Evolutionary conservation across 2,113 vertebrate genomes (phyloP), one percentile per base, ranked within the genome.

Genomic region (Brachyhypopomus occidentalis): DNA sequence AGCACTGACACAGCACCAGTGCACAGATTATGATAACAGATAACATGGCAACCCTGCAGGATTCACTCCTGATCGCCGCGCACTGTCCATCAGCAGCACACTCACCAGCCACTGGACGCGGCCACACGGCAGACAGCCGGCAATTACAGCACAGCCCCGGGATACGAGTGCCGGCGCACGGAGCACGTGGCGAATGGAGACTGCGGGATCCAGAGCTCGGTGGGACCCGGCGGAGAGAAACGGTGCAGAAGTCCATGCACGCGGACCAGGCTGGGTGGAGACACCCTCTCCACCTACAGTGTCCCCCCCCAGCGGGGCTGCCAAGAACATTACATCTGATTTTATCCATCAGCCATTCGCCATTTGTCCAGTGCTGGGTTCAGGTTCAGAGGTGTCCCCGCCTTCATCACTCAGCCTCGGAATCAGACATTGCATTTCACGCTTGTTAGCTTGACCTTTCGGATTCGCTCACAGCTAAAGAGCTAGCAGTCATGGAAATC

Each of bases 391-490:
- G 86, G 82, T 84, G 84, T 70, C 67, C 77, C 41, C 45, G 48
- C 75, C 83, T 88, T 89, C 85, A 90, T 89, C 87, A 88, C 78
- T 63, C 75, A 16, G 74, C 58, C 75, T 76, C 77, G 27, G 72
- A 72, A 62, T 75, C 76, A 83, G 85, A 82, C 71, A 75, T 86
- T 81, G 73, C 67, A 86, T 86, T 88, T 88, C 83, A 88, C 83
- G 81, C 86, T 84, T 86, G 77, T 87, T 79, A 84, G 88, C 80
- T 84, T 90, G 81, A 89, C 89, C 85, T 91, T 89, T 87, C 67
- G n/a, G 58, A 83, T 83, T 73, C 67, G 86, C 83, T 88, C 56
- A 77, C 20, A 66, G 87, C 88, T 85, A 84, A 83, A 88, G 73
- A 70, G 78, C 78, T 84, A 71, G 80, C 81, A 86, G 82, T 64